Evolutionary conservation across 2,888 invertebrate species (phyloP).

Genomic region (Nymphalis c-album): DNA sequence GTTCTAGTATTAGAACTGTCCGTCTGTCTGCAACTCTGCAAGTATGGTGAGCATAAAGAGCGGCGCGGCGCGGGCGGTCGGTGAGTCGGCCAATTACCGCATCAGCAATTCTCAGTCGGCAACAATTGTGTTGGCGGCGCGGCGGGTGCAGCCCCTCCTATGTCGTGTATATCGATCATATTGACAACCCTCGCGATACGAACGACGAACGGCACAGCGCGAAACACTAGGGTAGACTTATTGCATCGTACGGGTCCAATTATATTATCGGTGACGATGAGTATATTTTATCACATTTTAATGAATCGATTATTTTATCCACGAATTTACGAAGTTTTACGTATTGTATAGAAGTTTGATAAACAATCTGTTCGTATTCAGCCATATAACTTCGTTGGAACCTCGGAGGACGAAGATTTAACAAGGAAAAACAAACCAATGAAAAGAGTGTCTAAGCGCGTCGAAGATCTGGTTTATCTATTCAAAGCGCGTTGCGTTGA

Average conservation of each 20-base stretch:
- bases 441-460: neutral
- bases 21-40: conserved; percentile 17
- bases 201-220: neutral
- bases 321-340: too few relatives aligned
- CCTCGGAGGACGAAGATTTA: neutral
- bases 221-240: too few relatives aligned
- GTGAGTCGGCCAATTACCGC: conserved; percentile 28
- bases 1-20: conserved; percentile 15
- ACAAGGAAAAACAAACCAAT: conserved; percentile 1
- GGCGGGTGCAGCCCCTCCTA: neutral
- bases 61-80: conserved; percentile 18
- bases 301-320: too few relatives aligned
- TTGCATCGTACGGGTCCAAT: too few relatives aligned
- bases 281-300: too few relatives aligned
- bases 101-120: conserved; percentile 31
- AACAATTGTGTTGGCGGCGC: conserved; percentile 31
- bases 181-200: neutral
- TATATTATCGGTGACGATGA: too few relatives aligned
- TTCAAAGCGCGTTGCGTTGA: neutral
- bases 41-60: conserved; percentile 21
- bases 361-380: too few relatives aligned
- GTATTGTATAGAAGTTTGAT: too few relatives aligned
- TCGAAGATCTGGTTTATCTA: neutral
- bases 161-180: conserved; percentile 1
- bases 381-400: neutral